Base-by-base conservation (phyloP, 2,888 invertebrate species). In the Lingula anatina region DNA sequence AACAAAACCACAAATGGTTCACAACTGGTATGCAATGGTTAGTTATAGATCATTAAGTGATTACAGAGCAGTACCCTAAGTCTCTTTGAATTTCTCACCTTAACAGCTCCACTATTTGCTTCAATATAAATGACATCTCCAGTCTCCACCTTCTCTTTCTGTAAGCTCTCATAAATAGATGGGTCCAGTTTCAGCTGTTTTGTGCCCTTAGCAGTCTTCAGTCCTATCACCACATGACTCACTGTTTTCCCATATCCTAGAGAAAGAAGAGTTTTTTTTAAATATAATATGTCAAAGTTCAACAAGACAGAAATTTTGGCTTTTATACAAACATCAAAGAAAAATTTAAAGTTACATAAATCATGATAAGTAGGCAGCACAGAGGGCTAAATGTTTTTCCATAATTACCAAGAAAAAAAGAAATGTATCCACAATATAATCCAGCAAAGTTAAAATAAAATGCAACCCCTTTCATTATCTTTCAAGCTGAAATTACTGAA, bases 61-160 rank as follows among this genome's bases (percentile, higher is more conserved):
- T n/a, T n/a, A n/a, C n/a, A n/a, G n/a, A n/a, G n/a, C n/a, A n/a
- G n/a, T n/a, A n/a, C n/a, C n/a, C n/a, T n/a, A n/a, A n/a, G n/a
- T n/a, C n/a, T n/a, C n/a, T n/a, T n/a, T n/a, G n/a, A n/a, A n/a
- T n/a, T n/a, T n/a, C 51, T 36, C 55, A 79, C 80, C 74, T 99
- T 99, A 0, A 99, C 96, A 21, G 96, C 92, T 0, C 99, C 99
- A 62, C 94, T 94, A 71, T 96, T 99, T 0, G 96, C 94, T 80
- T 99, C 99, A 62, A 99, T 95, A 71, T 99, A 99, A 68, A 99
- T 97, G 0, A 99, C 95, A 81, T 99, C 99, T 2, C 99, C 99
- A 15, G 90, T 88, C 79, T 94, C 93, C 12, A 83, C 81, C 59
- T 94, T 94, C 74, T 99, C 97, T 73, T 97, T 97, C 76, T 96